A percentile compares a stretch with the other conserved stretches of the same genome.
These are phyloP conservation scores for Halcyon malimbica DNA, from an alignment of 2,113 vertebrate genomes.

Conservation along the genomic window DNA sequence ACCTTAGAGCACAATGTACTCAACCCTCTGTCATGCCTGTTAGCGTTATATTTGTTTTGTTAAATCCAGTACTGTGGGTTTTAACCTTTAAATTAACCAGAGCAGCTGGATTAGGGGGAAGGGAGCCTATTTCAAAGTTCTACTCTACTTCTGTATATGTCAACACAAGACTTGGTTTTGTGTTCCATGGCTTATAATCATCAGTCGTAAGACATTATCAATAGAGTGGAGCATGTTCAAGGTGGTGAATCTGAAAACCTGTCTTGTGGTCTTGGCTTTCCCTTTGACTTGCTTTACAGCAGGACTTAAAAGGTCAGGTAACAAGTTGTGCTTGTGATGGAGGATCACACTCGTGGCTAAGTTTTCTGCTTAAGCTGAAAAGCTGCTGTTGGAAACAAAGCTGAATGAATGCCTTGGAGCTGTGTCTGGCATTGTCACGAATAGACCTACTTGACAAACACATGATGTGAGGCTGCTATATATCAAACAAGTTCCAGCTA, in stretches of 20 bases:
- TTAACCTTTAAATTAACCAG: background rate
- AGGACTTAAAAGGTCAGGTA: background rate
- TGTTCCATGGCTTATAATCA: background rate
- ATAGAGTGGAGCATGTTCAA: background rate
- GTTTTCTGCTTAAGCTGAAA: background rate
- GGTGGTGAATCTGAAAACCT: background rate
- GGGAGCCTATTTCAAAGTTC: background rate
- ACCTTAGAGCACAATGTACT: fast-evolving
- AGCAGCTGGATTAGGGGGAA: background rate
- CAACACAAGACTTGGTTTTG: background rate
- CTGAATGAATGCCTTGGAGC: background rate
- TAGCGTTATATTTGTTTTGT: background rate
- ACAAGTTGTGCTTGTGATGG: background rate
- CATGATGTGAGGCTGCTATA: background rate
- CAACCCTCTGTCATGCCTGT: background rate
- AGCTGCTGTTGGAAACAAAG: background rate
- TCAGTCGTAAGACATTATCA: background rate
- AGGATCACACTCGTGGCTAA: background rate
- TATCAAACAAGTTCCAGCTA: background rate
- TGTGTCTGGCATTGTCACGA: background rate
- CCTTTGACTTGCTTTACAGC: background rate
- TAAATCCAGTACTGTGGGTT: background rate
- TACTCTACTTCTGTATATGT: background rate
- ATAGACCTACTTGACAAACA: background rate
- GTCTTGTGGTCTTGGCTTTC: background rate